A percentile compares a stretch with the other conserved stretches of the same genome.
phyloP scores from a whole-genome alignment of 1,140 invertebrate species.

The Lanistes nyassanus region DNA sequence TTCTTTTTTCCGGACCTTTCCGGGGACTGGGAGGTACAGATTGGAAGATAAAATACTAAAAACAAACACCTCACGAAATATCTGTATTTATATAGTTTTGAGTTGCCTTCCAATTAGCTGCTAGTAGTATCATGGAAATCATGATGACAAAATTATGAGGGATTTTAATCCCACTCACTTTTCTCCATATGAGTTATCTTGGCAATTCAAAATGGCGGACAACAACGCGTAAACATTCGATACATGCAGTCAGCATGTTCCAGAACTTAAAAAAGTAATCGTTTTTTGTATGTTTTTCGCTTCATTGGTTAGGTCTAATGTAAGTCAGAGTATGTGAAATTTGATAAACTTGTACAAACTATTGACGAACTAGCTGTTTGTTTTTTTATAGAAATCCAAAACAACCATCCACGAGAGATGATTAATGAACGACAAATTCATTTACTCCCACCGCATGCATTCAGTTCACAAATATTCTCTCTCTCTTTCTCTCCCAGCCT shows the following conservation, averaged over 20 bases:
- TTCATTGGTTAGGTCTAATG: not conserved
- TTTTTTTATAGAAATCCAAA: not conserved
- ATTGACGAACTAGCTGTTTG: not conserved
- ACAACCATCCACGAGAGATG: no score
- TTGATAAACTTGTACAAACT: not conserved
- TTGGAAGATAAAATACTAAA: no score
- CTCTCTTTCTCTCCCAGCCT: no score
- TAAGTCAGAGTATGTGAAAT: not conserved
- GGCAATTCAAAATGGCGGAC: slow-evolving; percentile 25
- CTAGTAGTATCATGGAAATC: no score
- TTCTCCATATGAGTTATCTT: not conserved
- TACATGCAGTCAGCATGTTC: not conserved
- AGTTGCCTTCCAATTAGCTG: no score
- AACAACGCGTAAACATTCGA: slow-evolving; percentile 4
- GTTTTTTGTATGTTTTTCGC: not conserved
- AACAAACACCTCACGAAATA: no score
- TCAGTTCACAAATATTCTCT: slow-evolving; percentile 36
- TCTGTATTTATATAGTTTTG: no score
- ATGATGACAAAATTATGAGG: no score
- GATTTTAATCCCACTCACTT: no score
- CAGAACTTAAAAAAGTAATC: not conserved
- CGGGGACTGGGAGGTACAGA: no score
- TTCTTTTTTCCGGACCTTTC: no score
- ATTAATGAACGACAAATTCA: no score
- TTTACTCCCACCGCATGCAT: slow-evolving; percentile 31